These are phyloP conservation scores for Apomyelois bistriatella DNA, from an alignment of 2,888 invertebrate genomes.

Conservation along the genomic window DNA sequence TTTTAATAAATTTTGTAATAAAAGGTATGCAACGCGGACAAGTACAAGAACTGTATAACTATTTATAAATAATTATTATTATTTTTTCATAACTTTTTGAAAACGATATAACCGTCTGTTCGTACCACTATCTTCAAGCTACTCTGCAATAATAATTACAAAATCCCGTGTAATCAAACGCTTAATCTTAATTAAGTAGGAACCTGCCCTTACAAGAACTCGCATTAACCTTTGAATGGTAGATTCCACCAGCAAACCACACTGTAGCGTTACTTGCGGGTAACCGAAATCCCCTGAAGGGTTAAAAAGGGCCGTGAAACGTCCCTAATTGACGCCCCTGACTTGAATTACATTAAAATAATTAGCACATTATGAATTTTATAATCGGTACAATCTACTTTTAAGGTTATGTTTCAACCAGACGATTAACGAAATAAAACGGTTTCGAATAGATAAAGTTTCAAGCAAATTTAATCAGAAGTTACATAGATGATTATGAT, in stretches of 20 bases:
- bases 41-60: too few relatives aligned
- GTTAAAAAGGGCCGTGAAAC: conserved; percentile 19
- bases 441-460: too few relatives aligned
- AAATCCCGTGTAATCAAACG: conserved; percentile 15
- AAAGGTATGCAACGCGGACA: too few relatives aligned
- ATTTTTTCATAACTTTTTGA: too few relatives aligned
- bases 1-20: too few relatives aligned
- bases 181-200: conserved; percentile 30
- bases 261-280: conserved; percentile 24
- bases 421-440: too few relatives aligned
- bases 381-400: conserved; percentile 6
- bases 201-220: conserved; percentile 24
- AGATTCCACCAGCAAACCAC: conserved; percentile 25
- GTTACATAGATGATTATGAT: too few relatives aligned
- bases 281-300: conserved; percentile 23
- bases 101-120: too few relatives aligned
- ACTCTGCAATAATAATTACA: too few relatives aligned
- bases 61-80: too few relatives aligned
- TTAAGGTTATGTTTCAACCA: conserved; percentile 1
- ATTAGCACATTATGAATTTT: conserved; percentile 21
- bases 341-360: conserved; percentile 30
- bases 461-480: too few relatives aligned
- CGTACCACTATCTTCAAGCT: too few relatives aligned
- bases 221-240: conserved; percentile 27
- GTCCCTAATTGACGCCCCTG: conserved; percentile 23